Evolutionary conservation across 2,888 invertebrate genomes (phyloP), one percentile per base, ranked within the genome.

Genomic region (Morpho helenor): DNA sequence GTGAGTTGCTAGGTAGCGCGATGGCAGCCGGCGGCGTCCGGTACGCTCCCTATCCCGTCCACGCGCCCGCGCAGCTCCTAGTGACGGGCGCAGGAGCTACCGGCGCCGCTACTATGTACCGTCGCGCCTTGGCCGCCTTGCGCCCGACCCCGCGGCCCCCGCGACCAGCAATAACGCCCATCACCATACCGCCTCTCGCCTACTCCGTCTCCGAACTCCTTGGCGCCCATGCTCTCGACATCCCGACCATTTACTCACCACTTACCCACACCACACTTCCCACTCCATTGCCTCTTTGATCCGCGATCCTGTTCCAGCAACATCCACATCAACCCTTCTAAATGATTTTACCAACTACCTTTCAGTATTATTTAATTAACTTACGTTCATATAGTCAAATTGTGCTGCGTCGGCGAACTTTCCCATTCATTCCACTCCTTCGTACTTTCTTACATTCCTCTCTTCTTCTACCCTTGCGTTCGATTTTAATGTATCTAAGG

Each of bases 1-100:
- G 97, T 98, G 97, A 97, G 97, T 97, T 97, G 94, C 94, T 96
- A 94, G 95, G 95, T 91, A 93, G 94, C 90, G 92, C 92, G 84
- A 91, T 93, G 87, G 82, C 91, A 84, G 84, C 91, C 56, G 84
- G 87, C 53, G 85, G 92, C 64, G 94, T 82, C 91, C 94, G 75
- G 90, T 94, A 93, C 72, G 93, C 93, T 68, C 93, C 93, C 49
- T 92, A 92, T 67, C 91, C 92, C 45, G 91, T 93, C 71, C 92
- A 92, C 63, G 92, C 91, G 72, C 90, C 92, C 63, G 76, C 77
- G 80, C 92, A 80, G 77, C 80, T 87, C 65, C 74, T 87, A 64
- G 78, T 88, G 66, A 87, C 91, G 49, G 81, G 80, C 63, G 79
- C 79, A 66, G 82, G 82, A 55, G 74, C 79, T 53, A 64, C 72